Percentiles rank a stretch among this genome's conserved stretches.
Evolutionary conservation across 2,113 vertebrate species (phyloP).

Genomic region (Cinclus cinclus): DNA sequence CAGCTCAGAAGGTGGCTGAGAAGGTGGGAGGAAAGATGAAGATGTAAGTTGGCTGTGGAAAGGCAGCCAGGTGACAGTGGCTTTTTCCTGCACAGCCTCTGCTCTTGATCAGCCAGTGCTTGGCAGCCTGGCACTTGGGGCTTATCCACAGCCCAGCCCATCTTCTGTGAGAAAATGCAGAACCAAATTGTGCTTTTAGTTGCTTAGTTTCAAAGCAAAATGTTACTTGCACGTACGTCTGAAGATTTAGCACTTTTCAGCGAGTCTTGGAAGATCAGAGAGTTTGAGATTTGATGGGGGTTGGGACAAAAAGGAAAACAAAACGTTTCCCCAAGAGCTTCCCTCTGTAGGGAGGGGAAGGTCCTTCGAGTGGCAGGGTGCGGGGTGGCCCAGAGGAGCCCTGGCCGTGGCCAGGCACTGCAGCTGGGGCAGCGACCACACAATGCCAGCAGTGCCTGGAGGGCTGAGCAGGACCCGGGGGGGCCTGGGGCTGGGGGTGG

Average conservation of each 20-base stretch:
- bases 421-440: accelerated
- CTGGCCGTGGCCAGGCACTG: not conserved
- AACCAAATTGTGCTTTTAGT: not conserved
- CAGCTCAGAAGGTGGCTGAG: not conserved
- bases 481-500: no score
- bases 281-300: not conserved
- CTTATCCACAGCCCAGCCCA: not conserved
- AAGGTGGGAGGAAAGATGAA: not conserved
- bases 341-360: not conserved
- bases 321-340: not conserved
- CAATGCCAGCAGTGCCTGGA: no score
- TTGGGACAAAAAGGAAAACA: not conserved
- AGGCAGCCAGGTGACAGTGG: not conserved
- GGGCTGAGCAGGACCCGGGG: no score
- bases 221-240: not conserved
- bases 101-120: not conserved
- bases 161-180: not conserved
- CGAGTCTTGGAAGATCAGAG: not conserved
- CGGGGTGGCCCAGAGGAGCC: not conserved
- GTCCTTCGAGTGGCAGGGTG: not conserved
- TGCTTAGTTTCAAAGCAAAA: slow-evolving; percentile 46
- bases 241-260: not conserved
- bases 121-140: not conserved
- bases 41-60: not conserved
- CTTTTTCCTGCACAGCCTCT: not conserved